Evolutionary conservation across 2,888 invertebrate genomes (phyloP), one percentile per base, ranked within the genome.

Genomic region (Neoascia interrupta): DNA sequence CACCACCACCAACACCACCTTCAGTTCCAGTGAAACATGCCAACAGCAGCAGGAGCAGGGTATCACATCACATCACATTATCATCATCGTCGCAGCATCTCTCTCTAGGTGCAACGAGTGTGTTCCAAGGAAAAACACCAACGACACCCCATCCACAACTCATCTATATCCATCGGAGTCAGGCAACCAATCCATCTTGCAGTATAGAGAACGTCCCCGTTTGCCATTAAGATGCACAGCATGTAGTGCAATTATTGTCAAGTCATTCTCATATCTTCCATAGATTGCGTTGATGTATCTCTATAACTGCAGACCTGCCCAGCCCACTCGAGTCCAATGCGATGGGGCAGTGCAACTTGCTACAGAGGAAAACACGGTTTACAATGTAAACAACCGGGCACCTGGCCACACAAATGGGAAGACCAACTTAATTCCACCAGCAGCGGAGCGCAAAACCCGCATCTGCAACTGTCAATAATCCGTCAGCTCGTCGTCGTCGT

Each of bases 381-480:
- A 53, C 58, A 53, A 58, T 39, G 70, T 72, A 70, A 76, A 72
- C 76, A 76, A 66, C 43, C 37, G 36, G 61, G 64, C 70, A 79
- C 66, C 66, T 79, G 64, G 79, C 36, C 49, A 61, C 54, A 73
- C 72, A 73, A 45, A 47, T 49, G 2, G 26, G 26, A 23, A 49
- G 49, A 19, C 41, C 49, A 74, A 60, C 37, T 37, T 53, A 49
- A 56, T 43, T 43, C 56, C 70, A 53, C n/a, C 56, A 21, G 58
- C 58, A 61, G 11, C 28, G 26, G 19, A 61, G 43, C 53, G 47
- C 61, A 36, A 26, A 60, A 21, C 61, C 53, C 49, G 79, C 73
- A 79, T 79, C 73, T 68, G 47, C 73, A 60, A 76, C 70, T 79
- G 79, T 79, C 79, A 79, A 79, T 79, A 79, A 79, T 79, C 79